Evolutionary conservation across 2,113 vertebrate genomes (phyloP).

Genomic region (Neodon shergylaensis): DNA sequence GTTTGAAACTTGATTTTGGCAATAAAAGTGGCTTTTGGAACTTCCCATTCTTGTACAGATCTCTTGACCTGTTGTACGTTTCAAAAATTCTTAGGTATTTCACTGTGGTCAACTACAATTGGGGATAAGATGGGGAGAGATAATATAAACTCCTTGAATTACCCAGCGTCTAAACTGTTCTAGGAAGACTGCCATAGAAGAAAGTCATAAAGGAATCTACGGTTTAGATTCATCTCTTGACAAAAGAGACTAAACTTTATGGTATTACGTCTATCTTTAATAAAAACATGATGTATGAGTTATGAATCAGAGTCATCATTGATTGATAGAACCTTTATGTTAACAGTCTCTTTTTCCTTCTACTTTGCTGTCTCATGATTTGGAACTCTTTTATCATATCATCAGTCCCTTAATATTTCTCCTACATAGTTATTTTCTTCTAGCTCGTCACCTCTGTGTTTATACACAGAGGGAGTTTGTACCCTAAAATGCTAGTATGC

Average conservation of each 20-base stretch:
- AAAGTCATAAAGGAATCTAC: not conserved
- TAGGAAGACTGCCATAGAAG: not conserved
- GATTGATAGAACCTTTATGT: not conserved
- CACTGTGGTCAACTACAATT: not conserved
- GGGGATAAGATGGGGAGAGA: not conserved
- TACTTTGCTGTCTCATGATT: not conserved
- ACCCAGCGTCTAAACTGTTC: not conserved
- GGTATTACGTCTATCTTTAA: not conserved
- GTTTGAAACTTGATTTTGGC: not conserved
- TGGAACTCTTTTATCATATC: not conserved
- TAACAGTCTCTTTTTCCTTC: not conserved
- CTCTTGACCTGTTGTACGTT: not conserved
- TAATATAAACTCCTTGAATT: not conserved
- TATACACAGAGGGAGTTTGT: not conserved
- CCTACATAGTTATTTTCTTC: not conserved
- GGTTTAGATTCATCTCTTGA: not conserved
- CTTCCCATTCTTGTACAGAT: not conserved
- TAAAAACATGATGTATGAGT: not conserved
- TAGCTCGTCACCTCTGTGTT: not conserved
- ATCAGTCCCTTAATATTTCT: not conserved
- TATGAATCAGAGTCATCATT: not conserved
- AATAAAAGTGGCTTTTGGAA: constrained; percentile 31
- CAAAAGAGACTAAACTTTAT: not conserved
- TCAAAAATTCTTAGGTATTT: not conserved
- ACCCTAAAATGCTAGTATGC: not conserved